Evolutionary conservation across 1,140 invertebrate genomes (phyloP).

Genomic region (Drosophila bocqueti): DNA sequence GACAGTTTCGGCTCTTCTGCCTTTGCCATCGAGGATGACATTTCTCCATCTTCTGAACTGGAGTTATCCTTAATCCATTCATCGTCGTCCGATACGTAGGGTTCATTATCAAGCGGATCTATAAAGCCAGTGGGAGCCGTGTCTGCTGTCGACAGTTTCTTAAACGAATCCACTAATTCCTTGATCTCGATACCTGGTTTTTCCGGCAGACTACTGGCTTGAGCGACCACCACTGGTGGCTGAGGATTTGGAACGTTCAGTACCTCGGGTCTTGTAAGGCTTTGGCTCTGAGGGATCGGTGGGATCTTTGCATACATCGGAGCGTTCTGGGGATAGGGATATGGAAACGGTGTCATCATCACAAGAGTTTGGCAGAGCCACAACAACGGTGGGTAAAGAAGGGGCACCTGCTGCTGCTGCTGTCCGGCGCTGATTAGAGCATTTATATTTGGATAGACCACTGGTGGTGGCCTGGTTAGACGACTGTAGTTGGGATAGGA

Average conservation of each 20-base stretch:
- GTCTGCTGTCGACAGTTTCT: not conserved
- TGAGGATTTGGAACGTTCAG: not conserved
- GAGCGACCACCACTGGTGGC: not conserved
- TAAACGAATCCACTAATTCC: constrained; percentile 2
- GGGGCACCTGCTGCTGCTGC: constrained; percentile 19
- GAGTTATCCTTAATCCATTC: not conserved
- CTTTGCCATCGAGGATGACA: not conserved
- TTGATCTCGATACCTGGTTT: not conserved
- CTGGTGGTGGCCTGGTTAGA: not conserved
- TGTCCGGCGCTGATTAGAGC: constrained; percentile 8
- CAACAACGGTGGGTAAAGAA: not conserved
- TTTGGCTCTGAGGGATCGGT: not conserved
- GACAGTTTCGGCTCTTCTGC: too few species aligned
- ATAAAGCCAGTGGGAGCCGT: not conserved
- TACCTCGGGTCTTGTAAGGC: too few species aligned
- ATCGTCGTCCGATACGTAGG: not conserved
- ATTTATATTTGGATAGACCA: constrained; percentile 10
- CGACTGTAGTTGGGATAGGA: constrained; percentile 27
- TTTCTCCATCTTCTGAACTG: not conserved
- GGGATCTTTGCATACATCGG: not conserved
- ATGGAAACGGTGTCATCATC: constrained; percentile 9
- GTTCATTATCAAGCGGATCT: not conserved
- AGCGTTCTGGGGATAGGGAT: constrained; percentile 19
- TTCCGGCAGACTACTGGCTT: too few species aligned
- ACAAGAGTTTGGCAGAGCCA: not conserved